A percentile compares a stretch with the other conserved stretches of the same genome.
Evolutionary conservation across 2,888 invertebrate species (phyloP).

Genomic region (Dexiosoma caninum): DNA sequence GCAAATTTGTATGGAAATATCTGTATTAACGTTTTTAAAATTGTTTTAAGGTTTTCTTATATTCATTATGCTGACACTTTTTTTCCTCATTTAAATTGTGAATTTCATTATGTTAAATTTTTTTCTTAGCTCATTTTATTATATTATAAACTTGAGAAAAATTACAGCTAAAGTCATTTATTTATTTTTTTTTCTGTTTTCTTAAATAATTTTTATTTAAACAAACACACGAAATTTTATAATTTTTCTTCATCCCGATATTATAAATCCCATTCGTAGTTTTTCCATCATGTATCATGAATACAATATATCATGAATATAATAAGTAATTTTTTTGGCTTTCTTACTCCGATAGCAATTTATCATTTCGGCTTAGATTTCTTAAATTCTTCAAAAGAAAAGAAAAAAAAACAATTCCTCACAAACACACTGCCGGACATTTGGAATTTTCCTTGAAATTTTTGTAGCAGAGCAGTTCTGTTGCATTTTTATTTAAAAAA

Average conservation of each 20-base stretch:
- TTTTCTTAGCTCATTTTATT: no score
- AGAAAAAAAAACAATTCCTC: no score
- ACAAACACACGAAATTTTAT: constrained; percentile 8
- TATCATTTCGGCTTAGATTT: not conserved
- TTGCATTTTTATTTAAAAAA: not conserved
- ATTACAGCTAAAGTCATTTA: no score
- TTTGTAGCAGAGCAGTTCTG: not conserved
- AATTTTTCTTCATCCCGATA: constrained; percentile 22
- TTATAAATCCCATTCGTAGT: not conserved
- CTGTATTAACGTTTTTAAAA: no score
- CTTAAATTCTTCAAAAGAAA: not conserved
- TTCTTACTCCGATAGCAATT: not conserved
- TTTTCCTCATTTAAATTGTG: not conserved
- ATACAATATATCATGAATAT: constrained; percentile 8
- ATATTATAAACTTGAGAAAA: no score
- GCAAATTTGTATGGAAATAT: no score
- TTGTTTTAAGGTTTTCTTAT: not conserved
- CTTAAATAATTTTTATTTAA: not conserved
- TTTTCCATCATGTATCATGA: no score
- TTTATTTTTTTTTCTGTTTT: not conserved
- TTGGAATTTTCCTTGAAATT: not conserved
- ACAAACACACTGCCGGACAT: not conserved
- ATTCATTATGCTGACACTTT: not conserved
- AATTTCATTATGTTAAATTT: not conserved
- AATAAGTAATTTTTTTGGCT: constrained; percentile 5